Percentiles rank a stretch among this genome's conserved stretches.
These are phyloP conservation scores for Nemopilema nomurai DNA, from an alignment of 30 jellyfish, hydroid and myxozoan species.

Conservation along the genomic window DNA sequence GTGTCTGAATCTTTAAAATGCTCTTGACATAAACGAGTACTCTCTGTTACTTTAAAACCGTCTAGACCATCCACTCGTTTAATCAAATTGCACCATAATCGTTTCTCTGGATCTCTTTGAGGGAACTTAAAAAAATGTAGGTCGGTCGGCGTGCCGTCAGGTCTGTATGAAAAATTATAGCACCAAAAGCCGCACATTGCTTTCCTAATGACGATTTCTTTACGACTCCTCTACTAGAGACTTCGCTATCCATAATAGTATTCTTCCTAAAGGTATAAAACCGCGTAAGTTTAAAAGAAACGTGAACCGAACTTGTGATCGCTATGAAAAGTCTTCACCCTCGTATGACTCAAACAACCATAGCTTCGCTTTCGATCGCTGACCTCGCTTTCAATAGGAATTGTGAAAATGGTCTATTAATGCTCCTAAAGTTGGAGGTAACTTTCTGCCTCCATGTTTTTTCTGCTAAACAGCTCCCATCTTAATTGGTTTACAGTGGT, in stretches of 20 bases:
- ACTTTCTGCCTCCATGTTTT: no score
- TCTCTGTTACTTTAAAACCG: neutral
- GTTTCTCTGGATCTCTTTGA: conserved; percentile 40
- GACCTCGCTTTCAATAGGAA: neutral
- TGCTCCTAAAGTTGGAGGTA: no score
- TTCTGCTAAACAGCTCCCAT: no score
- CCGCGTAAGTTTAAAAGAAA: neutral
- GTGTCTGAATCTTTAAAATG: neutral
- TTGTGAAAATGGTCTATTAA: neutral
- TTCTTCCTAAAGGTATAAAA: neutral
- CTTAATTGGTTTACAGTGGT: no score
- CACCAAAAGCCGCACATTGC: conserved; percentile 66
- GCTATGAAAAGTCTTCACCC: neutral
- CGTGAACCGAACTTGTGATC: neutral
- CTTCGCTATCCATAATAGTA: neutral
- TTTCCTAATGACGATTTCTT: neutral
- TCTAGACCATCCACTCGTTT: neutral
- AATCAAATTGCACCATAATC: neutral
- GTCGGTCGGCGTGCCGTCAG: conserved; percentile 46
- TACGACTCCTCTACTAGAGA: neutral
- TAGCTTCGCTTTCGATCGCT: neutral
- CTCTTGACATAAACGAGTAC: neutral
- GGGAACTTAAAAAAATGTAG: conserved; percentile 57
- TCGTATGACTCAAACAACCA: neutral
- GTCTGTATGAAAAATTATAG: conserved; percentile 19